Conservation (phyloP, 2,888 invertebrate genomes). For the Eupeodes luniger region DNA sequence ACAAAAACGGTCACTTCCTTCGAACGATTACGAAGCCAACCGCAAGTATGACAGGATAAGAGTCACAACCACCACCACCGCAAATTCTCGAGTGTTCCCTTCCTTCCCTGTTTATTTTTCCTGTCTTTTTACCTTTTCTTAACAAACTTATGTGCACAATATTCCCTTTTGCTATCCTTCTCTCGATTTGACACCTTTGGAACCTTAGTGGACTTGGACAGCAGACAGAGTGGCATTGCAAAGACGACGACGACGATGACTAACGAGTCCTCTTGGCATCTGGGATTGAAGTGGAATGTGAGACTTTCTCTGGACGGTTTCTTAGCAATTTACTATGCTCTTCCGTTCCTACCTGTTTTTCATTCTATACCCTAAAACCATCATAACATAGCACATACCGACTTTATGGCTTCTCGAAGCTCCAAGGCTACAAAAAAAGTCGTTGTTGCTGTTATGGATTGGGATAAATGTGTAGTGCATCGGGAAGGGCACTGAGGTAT, state of each 20-base stretch:
- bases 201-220: constrained; percentile 23
- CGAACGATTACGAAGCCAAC: constrained; percentile 61
- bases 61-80: constrained; percentile 33
- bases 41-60: constrained; percentile 67
- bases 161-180: constrained; percentile 24
- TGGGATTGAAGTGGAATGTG: constrained; percentile 53
- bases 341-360: constrained; percentile 19
- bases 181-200: constrained; percentile 35
- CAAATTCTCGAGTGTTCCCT: constrained; percentile 53
- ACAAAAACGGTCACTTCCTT: constrained; percentile 68
- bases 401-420: constrained; percentile 58
- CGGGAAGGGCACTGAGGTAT: constrained; percentile 46
- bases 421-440: background rate
- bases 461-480: constrained; percentile 35
- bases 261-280: constrained; percentile 24
- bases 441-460: background rate
- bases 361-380: background rate
- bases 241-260: constrained; percentile 42
- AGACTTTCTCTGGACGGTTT: constrained; percentile 54
- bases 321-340: constrained; percentile 40
- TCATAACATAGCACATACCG: background rate
- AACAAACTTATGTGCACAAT: constrained; percentile 13
- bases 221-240: constrained; percentile 23
- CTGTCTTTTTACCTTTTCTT: background rate
- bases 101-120: constrained; percentile 25